phyloP scores from a whole-genome alignment of 2,888 invertebrate species.

The Agonopterix arenella region DNA sequence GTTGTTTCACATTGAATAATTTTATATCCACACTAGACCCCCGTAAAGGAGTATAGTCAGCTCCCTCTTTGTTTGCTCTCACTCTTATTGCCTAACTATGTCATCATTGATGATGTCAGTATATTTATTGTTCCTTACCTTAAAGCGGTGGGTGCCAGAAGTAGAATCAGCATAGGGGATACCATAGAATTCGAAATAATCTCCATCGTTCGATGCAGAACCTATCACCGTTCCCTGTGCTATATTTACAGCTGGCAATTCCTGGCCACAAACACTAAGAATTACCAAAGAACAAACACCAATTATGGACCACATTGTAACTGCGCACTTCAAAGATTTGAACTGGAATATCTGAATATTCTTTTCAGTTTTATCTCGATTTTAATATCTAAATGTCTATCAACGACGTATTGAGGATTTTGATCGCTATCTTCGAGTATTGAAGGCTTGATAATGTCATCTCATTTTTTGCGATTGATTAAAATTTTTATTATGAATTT shows the following conservation, averaged over 20 bases:
- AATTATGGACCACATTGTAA: slow-evolving; percentile 33
- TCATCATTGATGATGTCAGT: background rate
- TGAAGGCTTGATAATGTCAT: no score
- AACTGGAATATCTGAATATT: slow-evolving; percentile 18
- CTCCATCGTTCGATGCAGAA: slow-evolving; percentile 28
- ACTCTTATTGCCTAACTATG: no score
- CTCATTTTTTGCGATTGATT: no score
- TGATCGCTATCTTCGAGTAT: no score
- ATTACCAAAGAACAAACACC: slow-evolving; percentile 19
- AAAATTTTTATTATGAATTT: no score
- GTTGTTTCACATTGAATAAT: background rate
- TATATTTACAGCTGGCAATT: slow-evolving; percentile 30
- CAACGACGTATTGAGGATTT: no score
- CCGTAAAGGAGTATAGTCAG: no score
- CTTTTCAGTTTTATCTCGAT: no score
- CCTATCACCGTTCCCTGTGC: slow-evolving; percentile 49
- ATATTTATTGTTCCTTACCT: slow-evolving; percentile 29
- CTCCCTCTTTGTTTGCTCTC: no score
- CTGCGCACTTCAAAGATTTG: slow-evolving; percentile 14
- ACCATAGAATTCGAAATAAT: slow-evolving; percentile 48
- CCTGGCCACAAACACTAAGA: slow-evolving; percentile 20
- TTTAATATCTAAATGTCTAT: no score
- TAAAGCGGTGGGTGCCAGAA: slow-evolving; percentile 51
- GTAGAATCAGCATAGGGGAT: slow-evolving; percentile 64
- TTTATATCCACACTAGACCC: background rate